A percentile compares a stretch with the other conserved stretches of the same genome.
phyloP scores from a whole-genome alignment of 2,113 vertebrate species.

The Anoura caudifer region DNA sequence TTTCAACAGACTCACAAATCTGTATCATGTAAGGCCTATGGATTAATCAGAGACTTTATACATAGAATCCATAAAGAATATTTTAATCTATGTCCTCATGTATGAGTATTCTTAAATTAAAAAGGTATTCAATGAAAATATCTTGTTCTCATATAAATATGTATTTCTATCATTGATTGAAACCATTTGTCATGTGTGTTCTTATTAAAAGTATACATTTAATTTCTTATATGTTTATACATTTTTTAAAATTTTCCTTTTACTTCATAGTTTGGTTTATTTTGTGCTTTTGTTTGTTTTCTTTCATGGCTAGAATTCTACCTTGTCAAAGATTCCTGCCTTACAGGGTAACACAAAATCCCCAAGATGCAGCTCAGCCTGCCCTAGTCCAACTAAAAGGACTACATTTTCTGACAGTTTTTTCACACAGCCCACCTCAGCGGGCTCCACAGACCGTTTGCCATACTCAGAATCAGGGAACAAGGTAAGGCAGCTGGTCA shows the following conservation, averaged over 20 bases:
- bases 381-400: conserved; percentile 82
- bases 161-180: neutral
- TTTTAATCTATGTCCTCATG: neutral
- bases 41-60: neutral
- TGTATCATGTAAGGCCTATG: neutral
- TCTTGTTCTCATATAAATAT: neutral
- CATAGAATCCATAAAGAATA: neutral
- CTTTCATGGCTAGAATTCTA: conserved; percentile 86
- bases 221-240: conserved; percentile 37
- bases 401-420: conserved; percentile 82
- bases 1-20: neutral
- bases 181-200: conserved; percentile 4
- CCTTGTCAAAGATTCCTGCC: conserved; percentile 93
- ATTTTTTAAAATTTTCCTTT: conserved; percentile 72
- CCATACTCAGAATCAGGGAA: conserved; percentile 80
- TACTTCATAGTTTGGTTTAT: conserved; percentile 76
- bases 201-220: conserved; percentile 24
- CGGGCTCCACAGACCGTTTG: conserved; percentile 81
- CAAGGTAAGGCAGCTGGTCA: conserved; percentile 86
- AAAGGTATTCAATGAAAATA: neutral
- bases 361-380: conserved; percentile 86
- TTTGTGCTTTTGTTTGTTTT: conserved; percentile 82
- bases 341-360: conserved; percentile 85
- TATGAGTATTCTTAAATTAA: neutral
- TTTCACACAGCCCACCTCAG: conserved; percentile 81